A percentile compares a stretch with the other conserved stretches of the same genome.
Evolutionary conservation across 2,888 invertebrate species (phyloP).

Genomic region (Schrankia costaestrigalis): DNA sequence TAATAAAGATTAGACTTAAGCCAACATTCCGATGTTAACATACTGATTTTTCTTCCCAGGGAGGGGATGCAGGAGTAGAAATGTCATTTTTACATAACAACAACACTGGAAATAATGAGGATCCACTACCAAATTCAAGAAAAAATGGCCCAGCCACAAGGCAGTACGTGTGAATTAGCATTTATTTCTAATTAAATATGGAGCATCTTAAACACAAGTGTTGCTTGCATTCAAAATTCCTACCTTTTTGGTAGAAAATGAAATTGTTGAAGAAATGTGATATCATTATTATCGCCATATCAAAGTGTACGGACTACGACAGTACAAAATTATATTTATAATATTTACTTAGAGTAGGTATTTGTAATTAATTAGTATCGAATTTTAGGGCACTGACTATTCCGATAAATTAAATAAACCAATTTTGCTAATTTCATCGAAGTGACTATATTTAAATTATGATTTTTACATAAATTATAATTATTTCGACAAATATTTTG

Average conservation of each 20-base stretch:
- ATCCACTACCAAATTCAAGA: conserved; percentile 61
- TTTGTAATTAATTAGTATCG: conserved; percentile 22
- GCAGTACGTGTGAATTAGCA: conserved; percentile 60
- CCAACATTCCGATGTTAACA: background rate
- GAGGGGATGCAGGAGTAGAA: conserved; percentile 79
- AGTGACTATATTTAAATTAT: no score
- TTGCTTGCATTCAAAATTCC: conserved; percentile 18
- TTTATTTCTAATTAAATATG: conserved; percentile 4
- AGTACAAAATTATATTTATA: conserved; percentile 64
- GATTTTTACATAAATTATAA: conserved; percentile 8
- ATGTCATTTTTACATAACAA: conserved; percentile 87
- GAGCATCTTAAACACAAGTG: conserved; percentile 15
- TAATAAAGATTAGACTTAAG: no score
- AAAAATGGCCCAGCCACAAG: conserved; percentile 62
- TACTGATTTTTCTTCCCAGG: conserved; percentile 37
- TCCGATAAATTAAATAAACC: conserved; percentile 4
- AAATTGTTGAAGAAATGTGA: conserved; percentile 42
- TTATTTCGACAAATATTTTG: conserved; percentile 8
- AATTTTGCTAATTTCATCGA: conserved; percentile 7
- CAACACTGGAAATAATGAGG: conserved; percentile 70
- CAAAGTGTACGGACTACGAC: conserved; percentile 46
- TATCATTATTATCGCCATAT: conserved; percentile 48
- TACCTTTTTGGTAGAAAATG: conserved; percentile 41
- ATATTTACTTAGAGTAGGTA: conserved; percentile 28
- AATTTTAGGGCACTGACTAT: conserved; percentile 14